phyloP scores from a whole-genome alignment of 2,888 invertebrate species.

The Frankliniella fusca region DNA sequence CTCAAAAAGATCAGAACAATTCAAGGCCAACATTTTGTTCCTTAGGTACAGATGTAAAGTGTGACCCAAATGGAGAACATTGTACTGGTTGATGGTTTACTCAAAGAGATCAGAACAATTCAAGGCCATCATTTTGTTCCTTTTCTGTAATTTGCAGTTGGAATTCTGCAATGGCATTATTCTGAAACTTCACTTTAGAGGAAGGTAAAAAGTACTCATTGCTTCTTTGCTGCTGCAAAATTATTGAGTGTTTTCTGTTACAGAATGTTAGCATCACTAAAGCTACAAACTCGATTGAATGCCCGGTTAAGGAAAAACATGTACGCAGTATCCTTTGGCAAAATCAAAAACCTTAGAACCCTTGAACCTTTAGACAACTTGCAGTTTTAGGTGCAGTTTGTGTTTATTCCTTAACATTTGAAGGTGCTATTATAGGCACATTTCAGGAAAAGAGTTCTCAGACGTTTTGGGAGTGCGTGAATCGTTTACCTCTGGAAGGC shows the following conservation, averaged over 20 bases:
- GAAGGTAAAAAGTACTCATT: neutral
- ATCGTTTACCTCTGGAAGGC: constrained; percentile 76
- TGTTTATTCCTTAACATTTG: constrained; percentile 28
- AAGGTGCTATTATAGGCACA: constrained; percentile 87
- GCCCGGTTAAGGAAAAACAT: constrained; percentile 97
- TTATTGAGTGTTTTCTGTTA: constrained; percentile 38
- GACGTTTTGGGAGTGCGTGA: constrained; percentile 79
- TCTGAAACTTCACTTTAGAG: too few species aligned
- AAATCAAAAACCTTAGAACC: neutral
- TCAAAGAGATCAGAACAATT: too few species aligned
- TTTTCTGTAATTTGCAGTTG: too few species aligned
- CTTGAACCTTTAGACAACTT: neutral
- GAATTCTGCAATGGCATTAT: too few species aligned
- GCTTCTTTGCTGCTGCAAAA: neutral
- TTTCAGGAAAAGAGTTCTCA: constrained; percentile 87
- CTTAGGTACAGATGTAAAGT: neutral
- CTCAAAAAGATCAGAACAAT: too few species aligned
- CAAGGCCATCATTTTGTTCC: too few species aligned
- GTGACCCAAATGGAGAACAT: neutral
- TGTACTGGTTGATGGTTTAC: neutral
- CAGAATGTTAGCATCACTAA: constrained; percentile 86
- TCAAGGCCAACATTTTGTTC: too few species aligned
- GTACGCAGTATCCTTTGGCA: constrained; percentile 66
- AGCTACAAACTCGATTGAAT: constrained; percentile 87
- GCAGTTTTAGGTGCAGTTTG: neutral